Evolutionary conservation across 1,140 invertebrate genomes (phyloP).

Genomic region (Neodiprion virginianus): DNA sequence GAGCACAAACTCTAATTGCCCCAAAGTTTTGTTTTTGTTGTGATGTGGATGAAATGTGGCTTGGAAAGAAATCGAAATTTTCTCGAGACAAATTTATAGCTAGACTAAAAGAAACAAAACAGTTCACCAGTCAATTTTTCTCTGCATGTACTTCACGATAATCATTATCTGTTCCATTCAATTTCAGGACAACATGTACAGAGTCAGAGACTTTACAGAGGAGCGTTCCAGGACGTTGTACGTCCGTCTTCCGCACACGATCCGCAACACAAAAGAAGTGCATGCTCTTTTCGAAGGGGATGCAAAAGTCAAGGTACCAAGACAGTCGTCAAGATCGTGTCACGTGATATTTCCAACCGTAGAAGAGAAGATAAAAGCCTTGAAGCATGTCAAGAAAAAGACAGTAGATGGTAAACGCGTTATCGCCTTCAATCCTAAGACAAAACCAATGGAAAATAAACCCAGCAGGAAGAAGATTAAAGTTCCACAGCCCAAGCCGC

Average conservation of each 20-base stretch:
- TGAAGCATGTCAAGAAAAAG: conserved; percentile 34
- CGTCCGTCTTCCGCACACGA: conserved; percentile 40
- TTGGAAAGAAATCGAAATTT: too few relatives aligned
- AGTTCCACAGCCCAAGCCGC: conserved; percentile 12
- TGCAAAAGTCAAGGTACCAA: conserved; percentile 40
- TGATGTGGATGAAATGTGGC: too few relatives aligned
- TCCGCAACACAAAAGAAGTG: conserved; percentile 38
- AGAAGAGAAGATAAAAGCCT: conserved; percentile 39
- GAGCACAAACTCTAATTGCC: too few relatives aligned
- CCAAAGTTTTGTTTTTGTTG: too few relatives aligned
- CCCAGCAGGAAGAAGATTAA: conserved; percentile 30
- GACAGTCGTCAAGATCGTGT: conserved; percentile 43
- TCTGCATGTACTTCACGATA: too few relatives aligned
- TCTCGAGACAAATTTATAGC: too few relatives aligned
- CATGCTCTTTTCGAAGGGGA: conserved; percentile 41
- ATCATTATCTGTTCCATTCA: too few relatives aligned
- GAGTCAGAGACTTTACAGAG: neutral
- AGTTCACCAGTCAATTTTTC: too few relatives aligned
- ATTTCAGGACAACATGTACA: neutral
- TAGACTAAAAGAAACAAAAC: too few relatives aligned
- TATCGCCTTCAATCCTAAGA: conserved; percentile 23
- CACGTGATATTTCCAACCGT: conserved; percentile 42
- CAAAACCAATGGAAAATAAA: conserved; percentile 15
- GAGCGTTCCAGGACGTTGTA: conserved; percentile 37
- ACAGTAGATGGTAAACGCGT: conserved; percentile 39